Conservation (phyloP, 2,888 invertebrate genomes). For the Rotaria magnacalcarata region DNA sequence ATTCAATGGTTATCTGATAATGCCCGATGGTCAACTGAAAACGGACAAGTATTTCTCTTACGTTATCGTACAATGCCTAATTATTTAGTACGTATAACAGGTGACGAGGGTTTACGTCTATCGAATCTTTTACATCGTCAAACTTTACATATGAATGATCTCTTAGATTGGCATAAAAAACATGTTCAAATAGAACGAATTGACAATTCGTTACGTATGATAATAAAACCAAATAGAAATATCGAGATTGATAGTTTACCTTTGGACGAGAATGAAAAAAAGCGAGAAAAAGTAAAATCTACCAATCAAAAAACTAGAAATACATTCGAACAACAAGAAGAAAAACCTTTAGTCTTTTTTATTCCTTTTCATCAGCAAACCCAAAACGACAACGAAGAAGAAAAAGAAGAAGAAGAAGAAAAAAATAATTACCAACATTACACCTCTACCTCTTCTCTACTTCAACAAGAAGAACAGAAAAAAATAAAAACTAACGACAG, state of each 20-base stretch:
- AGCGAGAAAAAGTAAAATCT: background rate
- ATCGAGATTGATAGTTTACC: conserved; percentile 5
- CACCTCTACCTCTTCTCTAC: conserved; percentile 5
- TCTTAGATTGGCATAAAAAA: conserved; percentile 14
- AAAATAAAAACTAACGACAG: conserved; percentile 7
- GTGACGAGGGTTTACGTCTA: conserved; percentile 3
- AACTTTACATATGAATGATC: background rate
- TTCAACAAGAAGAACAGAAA: conserved; percentile 4
- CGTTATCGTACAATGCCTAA: background rate
- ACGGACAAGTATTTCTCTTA: background rate
- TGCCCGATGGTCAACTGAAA: conserved; percentile 11
- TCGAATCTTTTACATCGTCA: conserved; percentile 11
- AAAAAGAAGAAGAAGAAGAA: background rate
- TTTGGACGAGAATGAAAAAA: conserved; percentile 23
- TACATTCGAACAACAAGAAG: background rate
- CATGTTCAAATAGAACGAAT: background rate
- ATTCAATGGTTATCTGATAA: background rate
- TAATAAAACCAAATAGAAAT: conserved; percentile 1
- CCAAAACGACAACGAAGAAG: background rate
- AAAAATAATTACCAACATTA: background rate
- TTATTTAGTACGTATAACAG: conserved; percentile 17
- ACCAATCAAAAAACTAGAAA: conserved; percentile 10
- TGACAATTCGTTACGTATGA: conserved; percentile 16
- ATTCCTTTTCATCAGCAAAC: background rate
- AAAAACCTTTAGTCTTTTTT: conserved; percentile 1